phyloP scores from a whole-genome alignment of 2,113 vertebrate genomes.

The Eolophus roseicapilla region DNA sequence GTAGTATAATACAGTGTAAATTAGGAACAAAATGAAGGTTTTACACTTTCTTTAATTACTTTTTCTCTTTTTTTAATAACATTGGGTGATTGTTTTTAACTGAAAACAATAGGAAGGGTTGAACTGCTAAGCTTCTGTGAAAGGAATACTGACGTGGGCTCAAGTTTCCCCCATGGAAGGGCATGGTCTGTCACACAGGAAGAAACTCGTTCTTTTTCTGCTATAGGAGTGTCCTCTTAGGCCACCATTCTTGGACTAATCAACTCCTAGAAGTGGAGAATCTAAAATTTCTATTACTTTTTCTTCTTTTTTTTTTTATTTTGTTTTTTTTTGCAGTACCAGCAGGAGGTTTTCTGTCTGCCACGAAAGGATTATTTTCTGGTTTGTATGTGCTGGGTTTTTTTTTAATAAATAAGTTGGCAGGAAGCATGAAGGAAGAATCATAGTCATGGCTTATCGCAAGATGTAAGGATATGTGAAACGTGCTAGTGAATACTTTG shows the following conservation, averaged over 20 bases:
- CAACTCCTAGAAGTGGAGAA: not conserved
- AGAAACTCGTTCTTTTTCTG: not conserved
- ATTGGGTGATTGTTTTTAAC: not conserved
- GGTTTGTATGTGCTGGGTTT: not conserved
- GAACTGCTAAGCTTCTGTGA: not conserved
- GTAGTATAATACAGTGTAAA: not conserved
- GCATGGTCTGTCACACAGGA: not conserved
- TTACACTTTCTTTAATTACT: not conserved
- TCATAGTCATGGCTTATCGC: not conserved
- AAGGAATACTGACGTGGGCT: accelerated
- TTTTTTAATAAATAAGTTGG: not conserved
- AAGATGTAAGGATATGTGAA: not conserved
- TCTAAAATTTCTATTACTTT: not conserved
- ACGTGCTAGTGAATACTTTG: not conserved
- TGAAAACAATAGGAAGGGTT: not conserved
- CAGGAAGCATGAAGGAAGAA: not conserved
- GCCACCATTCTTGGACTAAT: not conserved
- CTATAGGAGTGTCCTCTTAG: not conserved
- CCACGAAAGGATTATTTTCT: not conserved
- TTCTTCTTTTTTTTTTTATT: not conserved
- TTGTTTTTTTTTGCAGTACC: not conserved
- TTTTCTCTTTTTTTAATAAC: not conserved
- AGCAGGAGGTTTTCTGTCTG: not conserved
- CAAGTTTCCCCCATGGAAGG: not conserved
- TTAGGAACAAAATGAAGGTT: not conserved